Percentiles rank a stretch among this genome's conserved stretches.
These are phyloP conservation scores for Thaumetopoea pityocampa DNA, from an alignment of 1,140 invertebrate species.

Conservation along the genomic window DNA sequence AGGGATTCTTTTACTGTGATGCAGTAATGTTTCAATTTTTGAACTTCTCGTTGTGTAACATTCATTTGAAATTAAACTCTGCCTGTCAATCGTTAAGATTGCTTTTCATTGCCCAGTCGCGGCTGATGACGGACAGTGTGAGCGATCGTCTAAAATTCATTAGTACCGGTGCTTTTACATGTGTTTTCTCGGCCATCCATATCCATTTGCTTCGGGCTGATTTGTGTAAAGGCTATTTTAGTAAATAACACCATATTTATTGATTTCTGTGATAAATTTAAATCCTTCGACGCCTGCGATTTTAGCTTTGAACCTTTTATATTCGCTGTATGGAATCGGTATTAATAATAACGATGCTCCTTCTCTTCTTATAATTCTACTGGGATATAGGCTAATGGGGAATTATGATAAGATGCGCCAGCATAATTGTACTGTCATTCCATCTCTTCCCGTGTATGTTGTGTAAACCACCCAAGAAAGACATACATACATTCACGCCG, in stretches of 20 bases:
- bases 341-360: too few relatives aligned
- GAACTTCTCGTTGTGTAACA: conserved; percentile 1
- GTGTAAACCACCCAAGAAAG: too few relatives aligned
- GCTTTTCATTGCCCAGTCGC: background rate
- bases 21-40: conserved; percentile 12
- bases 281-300: too few relatives aligned
- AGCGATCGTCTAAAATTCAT: conserved; percentile 26
- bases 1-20: conserved; percentile 39
- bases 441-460: too few relatives aligned
- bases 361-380: too few relatives aligned
- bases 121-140: conserved; percentile 1
- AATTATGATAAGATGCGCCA: too few relatives aligned
- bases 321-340: too few relatives aligned
- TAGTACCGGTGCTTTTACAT: conserved; percentile 54
- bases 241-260: conserved; percentile 32
- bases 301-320: too few relatives aligned
- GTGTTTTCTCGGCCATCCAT: conserved; percentile 58
- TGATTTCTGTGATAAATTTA: conserved; percentile 20
- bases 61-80: conserved; percentile 26
- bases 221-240: conserved; percentile 47
- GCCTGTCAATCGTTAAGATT: conserved; percentile 7
- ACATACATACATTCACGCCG: too few relatives aligned
- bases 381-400: too few relatives aligned
- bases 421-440: too few relatives aligned
- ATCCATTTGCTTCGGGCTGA: conserved; percentile 53